Conservation (phyloP, 64 coral and sea anemone genomes). For the Montipora sp. region DNA sequence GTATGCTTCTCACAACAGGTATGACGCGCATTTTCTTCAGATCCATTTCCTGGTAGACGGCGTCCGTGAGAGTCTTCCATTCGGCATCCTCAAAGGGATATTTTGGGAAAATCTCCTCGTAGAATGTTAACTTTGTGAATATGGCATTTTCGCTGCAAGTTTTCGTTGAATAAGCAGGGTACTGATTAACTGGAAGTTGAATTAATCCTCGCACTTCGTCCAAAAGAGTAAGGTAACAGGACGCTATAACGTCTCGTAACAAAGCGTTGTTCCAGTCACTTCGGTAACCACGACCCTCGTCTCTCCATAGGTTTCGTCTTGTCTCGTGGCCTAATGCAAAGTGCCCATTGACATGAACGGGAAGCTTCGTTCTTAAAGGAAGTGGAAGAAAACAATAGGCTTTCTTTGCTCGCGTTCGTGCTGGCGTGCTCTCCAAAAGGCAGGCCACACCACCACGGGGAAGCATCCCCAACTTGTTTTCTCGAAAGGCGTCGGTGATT, state of each 20-base stretch:
- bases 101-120: constrained; percentile 43
- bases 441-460: constrained; percentile 78
- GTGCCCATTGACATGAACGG: constrained; percentile 88
- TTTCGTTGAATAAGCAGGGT: not conserved
- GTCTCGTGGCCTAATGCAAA: constrained; percentile 69
- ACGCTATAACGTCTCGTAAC: constrained; percentile 67
- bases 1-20: constrained; percentile 1
- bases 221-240: constrained; percentile 77
- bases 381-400: constrained; percentile 86
- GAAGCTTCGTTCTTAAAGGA: constrained; percentile 64
- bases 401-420: not conserved
- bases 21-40: not conserved
- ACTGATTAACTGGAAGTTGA: not conserved
- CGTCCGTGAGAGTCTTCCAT: constrained; percentile 13
- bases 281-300: not conserved
- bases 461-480: constrained; percentile 67
- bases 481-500: constrained; percentile 30
- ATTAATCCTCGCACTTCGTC: constrained; percentile 25
- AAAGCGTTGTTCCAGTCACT: constrained; percentile 70
- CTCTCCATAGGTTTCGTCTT: constrained; percentile 64
- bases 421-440: not conserved
- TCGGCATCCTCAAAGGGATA: not conserved
- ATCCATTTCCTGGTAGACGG: constrained; percentile 48
- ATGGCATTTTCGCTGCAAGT: not conserved
- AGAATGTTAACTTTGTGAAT: not conserved